Evolutionary conservation across 2,888 invertebrate species (phyloP).

Genomic region (Nematopogon swammerdamellus): DNA sequence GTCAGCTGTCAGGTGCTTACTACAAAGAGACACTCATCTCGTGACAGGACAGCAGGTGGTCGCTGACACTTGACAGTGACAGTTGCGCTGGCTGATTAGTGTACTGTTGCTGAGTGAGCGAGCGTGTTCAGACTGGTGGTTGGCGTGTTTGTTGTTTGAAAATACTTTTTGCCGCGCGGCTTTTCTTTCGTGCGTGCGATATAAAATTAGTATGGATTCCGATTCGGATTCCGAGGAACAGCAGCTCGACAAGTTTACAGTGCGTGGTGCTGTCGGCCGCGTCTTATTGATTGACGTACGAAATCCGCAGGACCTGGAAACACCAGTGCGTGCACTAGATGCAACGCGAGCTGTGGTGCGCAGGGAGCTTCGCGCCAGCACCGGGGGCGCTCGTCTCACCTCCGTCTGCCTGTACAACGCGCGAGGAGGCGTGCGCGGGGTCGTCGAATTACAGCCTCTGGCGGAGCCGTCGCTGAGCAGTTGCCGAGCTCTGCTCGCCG

Average conservation of each 20-base stretch:
- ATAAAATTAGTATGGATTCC: conserved; percentile 15
- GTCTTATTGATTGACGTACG: conserved; percentile 36
- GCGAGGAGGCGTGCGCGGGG: conserved; percentile 29
- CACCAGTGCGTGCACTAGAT: conserved; percentile 22
- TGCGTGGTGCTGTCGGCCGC: conserved; percentile 35
- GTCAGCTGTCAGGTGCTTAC: no score
- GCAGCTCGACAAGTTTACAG: conserved; percentile 14
- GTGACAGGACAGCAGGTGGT: no score
- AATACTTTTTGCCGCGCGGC: no score
- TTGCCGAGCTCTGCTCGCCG: conserved; percentile 26
- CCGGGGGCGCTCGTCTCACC: conserved; percentile 25
- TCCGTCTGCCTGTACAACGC: conserved; percentile 38
- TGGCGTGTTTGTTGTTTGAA: no score
- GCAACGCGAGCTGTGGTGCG: conserved; percentile 36
- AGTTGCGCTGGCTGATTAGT: no score
- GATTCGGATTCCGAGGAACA: conserved; percentile 32
- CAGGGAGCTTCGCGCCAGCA: conserved; percentile 27
- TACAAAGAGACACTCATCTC: no score
- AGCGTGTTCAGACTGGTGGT: no score
- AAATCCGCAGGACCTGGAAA: conserved; percentile 20
- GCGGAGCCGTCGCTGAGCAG: conserved; percentile 28
- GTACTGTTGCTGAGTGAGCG: no score
- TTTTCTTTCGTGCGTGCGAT: no score
- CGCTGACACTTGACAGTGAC: no score
- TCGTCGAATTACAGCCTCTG: conserved; percentile 33